Evolutionary conservation across 2,113 vertebrate genomes (phyloP).

Genomic region (Miniopterus natalensis): DNA sequence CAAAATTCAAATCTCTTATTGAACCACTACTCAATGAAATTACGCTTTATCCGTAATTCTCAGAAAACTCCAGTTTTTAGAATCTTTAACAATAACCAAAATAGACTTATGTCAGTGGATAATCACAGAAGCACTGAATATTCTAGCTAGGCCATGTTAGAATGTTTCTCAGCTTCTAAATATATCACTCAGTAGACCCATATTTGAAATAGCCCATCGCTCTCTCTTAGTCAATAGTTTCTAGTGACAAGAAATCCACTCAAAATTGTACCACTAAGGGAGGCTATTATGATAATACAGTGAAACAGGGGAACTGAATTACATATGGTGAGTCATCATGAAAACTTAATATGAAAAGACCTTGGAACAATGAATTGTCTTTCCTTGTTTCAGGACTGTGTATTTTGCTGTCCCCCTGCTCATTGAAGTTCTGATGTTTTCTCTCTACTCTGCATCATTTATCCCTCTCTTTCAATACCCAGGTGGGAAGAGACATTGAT

Average conservation of each 20-base stretch:
- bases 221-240: not conserved
- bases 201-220: not conserved
- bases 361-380: not conserved
- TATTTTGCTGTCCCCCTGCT: not conserved
- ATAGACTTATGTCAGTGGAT: not conserved
- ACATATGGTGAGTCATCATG: not conserved
- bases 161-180: not conserved
- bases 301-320: not conserved
- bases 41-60: not conserved
- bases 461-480: not conserved
- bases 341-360: not conserved
- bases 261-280: not conserved
- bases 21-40: not conserved
- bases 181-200: fast-evolving
- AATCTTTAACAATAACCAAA: not conserved
- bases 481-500: not conserved
- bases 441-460: not conserved
- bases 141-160: not conserved
- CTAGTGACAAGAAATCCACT: not conserved
- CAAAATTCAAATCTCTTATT: not conserved
- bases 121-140: not conserved
- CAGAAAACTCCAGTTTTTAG: not conserved
- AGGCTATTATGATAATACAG: not conserved
- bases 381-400: not conserved
- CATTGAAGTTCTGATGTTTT: not conserved